Percentiles rank a stretch among this genome's conserved stretches.
These are phyloP conservation scores for Coenonympha glycerion DNA, from an alignment of 2,888 invertebrate genomes.

Conservation along the genomic window DNA sequence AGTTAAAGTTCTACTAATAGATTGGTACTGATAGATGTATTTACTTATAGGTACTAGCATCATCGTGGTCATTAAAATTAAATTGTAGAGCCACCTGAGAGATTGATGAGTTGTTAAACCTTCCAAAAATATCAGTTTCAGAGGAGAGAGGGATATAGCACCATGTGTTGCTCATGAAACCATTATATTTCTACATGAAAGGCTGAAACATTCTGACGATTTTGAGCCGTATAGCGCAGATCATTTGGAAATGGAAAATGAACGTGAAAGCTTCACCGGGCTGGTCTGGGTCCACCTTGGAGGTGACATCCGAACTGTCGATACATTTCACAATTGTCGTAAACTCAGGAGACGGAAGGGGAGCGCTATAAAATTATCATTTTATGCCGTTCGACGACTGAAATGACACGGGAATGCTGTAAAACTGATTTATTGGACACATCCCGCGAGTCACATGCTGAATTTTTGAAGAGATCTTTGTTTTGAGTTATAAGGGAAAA, in stretches of 20 bases:
- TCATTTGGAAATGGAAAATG: constrained; percentile 33
- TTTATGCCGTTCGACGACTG: constrained; percentile 76
- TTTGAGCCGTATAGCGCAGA: constrained; percentile 38
- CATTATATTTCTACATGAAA: constrained; percentile 13
- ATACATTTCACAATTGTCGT: constrained; percentile 77
- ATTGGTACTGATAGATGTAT: constrained; percentile 8
- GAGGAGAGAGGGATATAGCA: constrained; percentile 39
- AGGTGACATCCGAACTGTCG: constrained; percentile 74
- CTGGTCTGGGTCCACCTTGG: constrained; percentile 45
- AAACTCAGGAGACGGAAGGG: constrained; percentile 73
- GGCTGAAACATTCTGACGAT: constrained; percentile 28
- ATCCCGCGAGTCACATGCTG: constrained; percentile 70
- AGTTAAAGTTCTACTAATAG: constrained; percentile 17
- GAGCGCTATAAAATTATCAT: constrained; percentile 75
- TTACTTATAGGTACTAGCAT: constrained; percentile 4
- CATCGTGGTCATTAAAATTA: constrained; percentile 27
- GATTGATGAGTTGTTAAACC: constrained; percentile 61
- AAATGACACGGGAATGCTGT: constrained; percentile 75
- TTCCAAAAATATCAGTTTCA: constrained; percentile 57
- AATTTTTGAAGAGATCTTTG: constrained; percentile 73
- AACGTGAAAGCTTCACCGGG: constrained; percentile 15
- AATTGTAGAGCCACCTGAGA: constrained; percentile 61
- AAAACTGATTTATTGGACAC: constrained; percentile 75
- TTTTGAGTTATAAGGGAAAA: constrained; percentile 49
- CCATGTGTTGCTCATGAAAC: constrained; percentile 50